These are phyloP conservation scores for Nomada ferruginata DNA, from an alignment of 2,888 invertebrate genomes.

Conservation along the genomic window DNA sequence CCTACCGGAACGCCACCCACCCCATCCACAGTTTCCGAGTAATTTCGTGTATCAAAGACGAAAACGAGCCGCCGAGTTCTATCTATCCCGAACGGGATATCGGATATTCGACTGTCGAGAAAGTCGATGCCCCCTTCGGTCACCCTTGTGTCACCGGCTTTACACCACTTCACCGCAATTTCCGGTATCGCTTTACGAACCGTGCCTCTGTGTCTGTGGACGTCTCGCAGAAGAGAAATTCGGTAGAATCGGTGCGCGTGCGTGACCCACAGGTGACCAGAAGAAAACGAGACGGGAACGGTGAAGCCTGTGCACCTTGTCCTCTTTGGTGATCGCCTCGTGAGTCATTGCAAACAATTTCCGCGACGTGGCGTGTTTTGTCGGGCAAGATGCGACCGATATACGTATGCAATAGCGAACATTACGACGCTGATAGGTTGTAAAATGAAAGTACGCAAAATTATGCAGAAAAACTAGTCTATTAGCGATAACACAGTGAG, in stretches of 20 bases:
- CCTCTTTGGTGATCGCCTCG: slow-evolving; percentile 27
- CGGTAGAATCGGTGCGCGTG: slow-evolving; percentile 24
- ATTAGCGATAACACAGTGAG: background rate
- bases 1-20: background rate
- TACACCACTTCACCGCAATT: slow-evolving; percentile 59
- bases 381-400: background rate
- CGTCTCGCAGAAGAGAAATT: slow-evolving; percentile 35
- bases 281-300: background rate
- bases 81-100: slow-evolving; percentile 21
- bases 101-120: slow-evolving; percentile 40
- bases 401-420: slow-evolving; percentile 3
- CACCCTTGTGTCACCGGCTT: slow-evolving; percentile 32
- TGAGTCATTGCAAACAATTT: slow-evolving; percentile 43
- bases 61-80: background rate
- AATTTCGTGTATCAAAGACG: slow-evolving; percentile 43
- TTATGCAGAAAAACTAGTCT: background rate
- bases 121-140: slow-evolving; percentile 33
- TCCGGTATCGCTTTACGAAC: slow-evolving; percentile 62
- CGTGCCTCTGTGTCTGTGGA: background rate
- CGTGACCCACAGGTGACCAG: background rate
- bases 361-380: background rate
- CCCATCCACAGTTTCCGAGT: slow-evolving; percentile 5
- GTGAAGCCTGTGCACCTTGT: slow-evolving; percentile 31
- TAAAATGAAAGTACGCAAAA: background rate
- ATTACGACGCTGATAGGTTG: background rate